A percentile compares a stretch with the other conserved stretches of the same genome.
phyloP scores from a whole-genome alignment of 2,797 vertebrate species.

The Cryptoblepharus egeriae region DNA sequence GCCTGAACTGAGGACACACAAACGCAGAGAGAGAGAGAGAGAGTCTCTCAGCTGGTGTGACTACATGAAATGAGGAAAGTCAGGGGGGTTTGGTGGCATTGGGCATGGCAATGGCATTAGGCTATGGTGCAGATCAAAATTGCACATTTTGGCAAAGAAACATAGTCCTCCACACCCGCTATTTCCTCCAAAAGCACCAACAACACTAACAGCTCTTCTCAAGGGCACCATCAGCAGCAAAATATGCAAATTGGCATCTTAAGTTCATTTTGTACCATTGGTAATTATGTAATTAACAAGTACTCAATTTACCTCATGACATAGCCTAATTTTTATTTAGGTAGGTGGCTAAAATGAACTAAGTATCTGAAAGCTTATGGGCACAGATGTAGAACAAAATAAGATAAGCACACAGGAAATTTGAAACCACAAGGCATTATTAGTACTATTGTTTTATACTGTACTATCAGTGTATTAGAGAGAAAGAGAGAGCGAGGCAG shows the following conservation, averaged over 20 bases:
- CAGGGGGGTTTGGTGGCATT: too few species aligned
- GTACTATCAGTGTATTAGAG: background rate
- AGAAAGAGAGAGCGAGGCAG: slow-evolving; percentile 6
- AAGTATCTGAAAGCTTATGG: background rate
- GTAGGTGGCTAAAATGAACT: background rate
- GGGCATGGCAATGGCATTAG: too few species aligned
- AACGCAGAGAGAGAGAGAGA: too few species aligned
- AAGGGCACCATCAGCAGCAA: background rate
- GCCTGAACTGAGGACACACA: too few species aligned
- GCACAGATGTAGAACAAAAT: background rate
- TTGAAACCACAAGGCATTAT: background rate
- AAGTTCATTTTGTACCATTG: background rate
- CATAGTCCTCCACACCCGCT: too few species aligned
- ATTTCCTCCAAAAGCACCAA: background rate
- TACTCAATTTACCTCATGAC: background rate
- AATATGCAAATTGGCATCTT: background rate
- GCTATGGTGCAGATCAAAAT: too few species aligned
- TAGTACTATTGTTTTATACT: background rate
- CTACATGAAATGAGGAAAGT: too few species aligned
- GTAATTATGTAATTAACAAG: background rate
- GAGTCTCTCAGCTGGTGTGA: too few species aligned
- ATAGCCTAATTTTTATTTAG: background rate
- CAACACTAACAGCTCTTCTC: background rate
- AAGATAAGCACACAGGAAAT: background rate
- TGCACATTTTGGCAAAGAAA: background rate